These are phyloP conservation scores for Coremacera marginata DNA, from an alignment of 2,888 invertebrate genomes.

Conservation along the genomic window DNA sequence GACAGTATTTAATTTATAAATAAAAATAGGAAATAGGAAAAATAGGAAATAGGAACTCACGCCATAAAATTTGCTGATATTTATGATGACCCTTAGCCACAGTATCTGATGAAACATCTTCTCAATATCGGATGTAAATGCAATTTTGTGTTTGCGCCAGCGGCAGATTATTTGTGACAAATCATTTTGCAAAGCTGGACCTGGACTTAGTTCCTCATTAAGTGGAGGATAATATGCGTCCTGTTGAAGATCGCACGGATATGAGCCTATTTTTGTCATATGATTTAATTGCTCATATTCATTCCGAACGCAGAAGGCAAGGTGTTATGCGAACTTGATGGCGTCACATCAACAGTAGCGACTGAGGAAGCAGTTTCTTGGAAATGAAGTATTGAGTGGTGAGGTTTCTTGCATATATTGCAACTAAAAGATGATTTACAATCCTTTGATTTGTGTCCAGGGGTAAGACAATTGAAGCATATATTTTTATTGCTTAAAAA, in stretches of 20 bases:
- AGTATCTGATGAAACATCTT: slow-evolving; percentile 45
- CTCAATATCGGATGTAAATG: slow-evolving; percentile 41
- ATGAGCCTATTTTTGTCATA: slow-evolving; percentile 34
- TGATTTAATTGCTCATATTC: slow-evolving; percentile 39
- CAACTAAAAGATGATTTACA: too few relatives aligned
- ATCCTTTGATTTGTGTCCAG: too few relatives aligned
- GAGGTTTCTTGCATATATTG: too few relatives aligned
- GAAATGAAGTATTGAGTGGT: too few relatives aligned
- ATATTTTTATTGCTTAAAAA: too few relatives aligned
- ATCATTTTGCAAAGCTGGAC: slow-evolving; percentile 38
- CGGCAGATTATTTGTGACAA: slow-evolving; percentile 32
- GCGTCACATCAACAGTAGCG: too few relatives aligned
- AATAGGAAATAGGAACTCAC: not conserved
- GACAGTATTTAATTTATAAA: slow-evolving; percentile 39
- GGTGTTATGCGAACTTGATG: too few relatives aligned
- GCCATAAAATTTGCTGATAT: slow-evolving; percentile 46
- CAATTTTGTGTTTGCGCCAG: slow-evolving; percentile 37
- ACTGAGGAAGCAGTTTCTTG: too few relatives aligned
- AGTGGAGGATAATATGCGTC: slow-evolving; percentile 33
- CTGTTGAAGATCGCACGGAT: not conserved
- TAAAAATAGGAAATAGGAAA: slow-evolving; percentile 38
- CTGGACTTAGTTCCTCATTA: slow-evolving; percentile 37
- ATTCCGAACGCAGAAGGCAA: slow-evolving; percentile 11
- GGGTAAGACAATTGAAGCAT: too few relatives aligned
- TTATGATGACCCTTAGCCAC: slow-evolving; percentile 23